Base-by-base conservation (phyloP, 2,888 invertebrate genomes). In the Ochropleura leucogaster region DNA sequence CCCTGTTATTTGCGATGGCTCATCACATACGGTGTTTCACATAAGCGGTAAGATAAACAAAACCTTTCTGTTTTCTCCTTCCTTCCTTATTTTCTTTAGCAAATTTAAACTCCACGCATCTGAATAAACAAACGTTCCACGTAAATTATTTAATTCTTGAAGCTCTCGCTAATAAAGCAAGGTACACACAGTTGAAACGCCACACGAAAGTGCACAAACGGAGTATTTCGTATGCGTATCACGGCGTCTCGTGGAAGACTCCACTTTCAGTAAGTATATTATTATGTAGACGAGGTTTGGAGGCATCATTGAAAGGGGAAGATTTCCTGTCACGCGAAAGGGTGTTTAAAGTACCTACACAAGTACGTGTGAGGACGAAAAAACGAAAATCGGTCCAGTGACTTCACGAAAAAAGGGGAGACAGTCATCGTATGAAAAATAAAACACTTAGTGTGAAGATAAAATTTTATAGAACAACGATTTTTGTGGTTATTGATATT, bases 271-370 rank as follows among this genome's bases (percentile, higher is more conserved):
- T 87, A 85, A 88, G 88, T 88, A 87, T 83, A 86, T 87, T 87
- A 88, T 87, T 86, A 87, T 88, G 88, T 85, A 86, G 86, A 85
- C 78, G 86, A 87, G 84, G 69, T 84, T 83, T 82, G 67, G 78
- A 81, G 81, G 71, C 85, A 79, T 85, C 85, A 86, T 88, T 88
- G 86, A 86, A 84, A 86, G 76, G 76, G 76, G 79, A 81, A 85
- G 81, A 87, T 87, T 88, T 83, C 79, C 77, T 82, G 82, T 82
- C 85, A 75, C 76, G 78, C 72, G 85, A 86, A 79, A 76, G 80
- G 77, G 72, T 87, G 72, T 84, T 84, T 80, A 79, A 87, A 84
- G 79, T 76, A 80, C 79, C 75, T 75, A 60, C 46, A 20, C 68
- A 77, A 80, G 80, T 84, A 77, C 68, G 79, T 80, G 80, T 78